A percentile compares a stretch with the other conserved stretches of the same genome.
Conservation (phyloP, 2,113 vertebrate species). For the Rhodinocichla rosea region DNA sequence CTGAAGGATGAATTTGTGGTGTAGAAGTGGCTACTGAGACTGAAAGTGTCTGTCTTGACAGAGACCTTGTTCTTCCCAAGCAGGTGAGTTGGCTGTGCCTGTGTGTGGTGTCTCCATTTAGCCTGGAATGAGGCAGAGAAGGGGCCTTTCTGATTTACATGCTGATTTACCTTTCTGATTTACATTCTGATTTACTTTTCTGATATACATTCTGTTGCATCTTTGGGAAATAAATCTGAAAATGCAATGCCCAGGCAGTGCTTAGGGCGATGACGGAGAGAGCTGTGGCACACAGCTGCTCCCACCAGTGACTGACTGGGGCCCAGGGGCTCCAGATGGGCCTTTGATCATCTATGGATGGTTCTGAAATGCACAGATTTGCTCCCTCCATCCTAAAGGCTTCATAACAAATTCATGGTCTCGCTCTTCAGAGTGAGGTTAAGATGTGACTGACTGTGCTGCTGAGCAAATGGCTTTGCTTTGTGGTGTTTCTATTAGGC, state of each 20-base stretch:
- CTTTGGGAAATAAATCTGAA: background rate
- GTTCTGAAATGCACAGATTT: background rate
- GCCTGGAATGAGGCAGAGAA: background rate
- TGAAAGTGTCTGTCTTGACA: accelerated
- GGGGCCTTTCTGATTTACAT: background rate
- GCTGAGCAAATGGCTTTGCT: background rate
- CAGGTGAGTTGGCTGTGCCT: background rate
- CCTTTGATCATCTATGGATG: background rate
- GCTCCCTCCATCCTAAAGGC: background rate
- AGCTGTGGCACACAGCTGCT: background rate
- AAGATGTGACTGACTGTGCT: background rate
- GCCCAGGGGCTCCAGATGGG: background rate
- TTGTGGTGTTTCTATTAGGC: background rate
- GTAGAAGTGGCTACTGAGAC: background rate
- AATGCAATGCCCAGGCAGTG: background rate
- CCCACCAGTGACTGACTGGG: background rate
- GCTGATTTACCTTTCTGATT: background rate
- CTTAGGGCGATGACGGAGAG: accelerated
- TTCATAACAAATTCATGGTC: background rate
- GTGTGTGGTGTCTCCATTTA: accelerated
- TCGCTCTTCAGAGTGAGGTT: background rate
- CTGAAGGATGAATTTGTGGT: background rate
- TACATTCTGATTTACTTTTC: background rate
- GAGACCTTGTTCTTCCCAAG: background rate
- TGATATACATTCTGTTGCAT: background rate